Evolutionary conservation across 2,113 vertebrate genomes (phyloP), one percentile per base, ranked within the genome.

Genomic region (Apteryx mantelli): DNA sequence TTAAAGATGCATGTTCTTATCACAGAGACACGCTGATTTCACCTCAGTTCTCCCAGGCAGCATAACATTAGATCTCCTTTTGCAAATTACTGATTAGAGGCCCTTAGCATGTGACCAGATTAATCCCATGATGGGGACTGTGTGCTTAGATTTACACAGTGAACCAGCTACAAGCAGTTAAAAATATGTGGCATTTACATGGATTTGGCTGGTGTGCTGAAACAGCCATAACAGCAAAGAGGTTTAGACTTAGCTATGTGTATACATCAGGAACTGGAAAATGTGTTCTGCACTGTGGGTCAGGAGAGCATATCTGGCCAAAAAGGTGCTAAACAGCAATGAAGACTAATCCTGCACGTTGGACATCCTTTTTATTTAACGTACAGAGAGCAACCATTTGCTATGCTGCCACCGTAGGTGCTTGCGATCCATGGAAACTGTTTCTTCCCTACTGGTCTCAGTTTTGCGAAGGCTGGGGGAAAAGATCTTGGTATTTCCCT

Each of bases 231-330:
- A 70, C 30, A 70, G 28, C 32, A 81, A 58, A 18, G 68, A 44
- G 36, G 56, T 89, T 52, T 78, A 61, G 61, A 5, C 38, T 74
- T 44, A 53, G 36, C 34, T 70, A 4, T 22, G 24, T n/a, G 7
- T n/a, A n/a, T 15, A 20, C 75, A 53, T 30, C 18, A 73, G 92
- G 92, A 91, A 83, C 78, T 79, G 75, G 76, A 77, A 97, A 98
- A 93, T 74, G 46, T 26, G 61, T 95, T 95, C 8, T 1, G 0
- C 14, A 2, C 21, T 58, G 8, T 32, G 38, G 38, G 38, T 86
- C 56, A 65, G 76, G 79, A 80, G 52, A 68, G 15, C 40, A 34
- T 36, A 46, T 87, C 36, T 83, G 46, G 85, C 69, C 82, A 93
- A 89, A 91, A 86, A 19, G 56, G 81, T 46, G 19, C 32, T 80